phyloP scores from a whole-genome alignment of 2,797 vertebrate species.

The Morelia viridis region DNA sequence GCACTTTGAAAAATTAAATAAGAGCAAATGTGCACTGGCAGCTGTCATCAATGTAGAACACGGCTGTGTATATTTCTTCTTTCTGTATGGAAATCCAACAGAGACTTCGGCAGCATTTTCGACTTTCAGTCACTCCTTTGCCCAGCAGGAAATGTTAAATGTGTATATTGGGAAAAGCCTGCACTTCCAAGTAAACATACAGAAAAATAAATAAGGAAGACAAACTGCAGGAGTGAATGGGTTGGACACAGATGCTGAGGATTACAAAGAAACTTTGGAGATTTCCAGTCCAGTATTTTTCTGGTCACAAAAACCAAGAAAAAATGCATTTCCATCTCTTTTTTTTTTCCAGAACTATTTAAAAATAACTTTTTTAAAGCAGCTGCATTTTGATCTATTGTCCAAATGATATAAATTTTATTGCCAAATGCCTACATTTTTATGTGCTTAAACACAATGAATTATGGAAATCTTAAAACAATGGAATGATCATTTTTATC shows the following conservation, averaged over 20 bases:
- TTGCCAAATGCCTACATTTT: slow-evolving; percentile 69
- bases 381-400: slow-evolving; percentile 63
- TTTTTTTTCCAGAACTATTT: slow-evolving; percentile 32
- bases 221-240: slow-evolving; percentile 31
- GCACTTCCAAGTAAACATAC: slow-evolving; percentile 32
- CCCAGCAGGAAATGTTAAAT: slow-evolving; percentile 35
- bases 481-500: slow-evolving; percentile 65
- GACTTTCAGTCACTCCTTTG: slow-evolving; percentile 22
- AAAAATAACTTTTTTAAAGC: slow-evolving; percentile 33
- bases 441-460: slow-evolving; percentile 68
- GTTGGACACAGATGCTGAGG: slow-evolving; percentile 65
- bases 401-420: slow-evolving; percentile 64
- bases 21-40: slow-evolving; percentile 13
- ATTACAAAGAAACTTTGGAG: slow-evolving; percentile 58
- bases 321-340: neutral
- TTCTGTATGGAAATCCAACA: slow-evolving; percentile 21
- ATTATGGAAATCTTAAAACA: slow-evolving; percentile 72
- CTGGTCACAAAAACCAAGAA: slow-evolving; percentile 50
- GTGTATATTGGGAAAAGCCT: slow-evolving; percentile 33
- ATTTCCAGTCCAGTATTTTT: slow-evolving; percentile 62
- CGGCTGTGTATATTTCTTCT: slow-evolving; percentile 27
- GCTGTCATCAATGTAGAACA: slow-evolving; percentile 13
- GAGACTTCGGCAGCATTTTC: slow-evolving; percentile 26
- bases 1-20: slow-evolving; percentile 34
- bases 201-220: slow-evolving; percentile 45